These are phyloP conservation scores for Cottus gobio DNA, from an alignment of 2,113 vertebrate species.

Conservation along the genomic window DNA sequence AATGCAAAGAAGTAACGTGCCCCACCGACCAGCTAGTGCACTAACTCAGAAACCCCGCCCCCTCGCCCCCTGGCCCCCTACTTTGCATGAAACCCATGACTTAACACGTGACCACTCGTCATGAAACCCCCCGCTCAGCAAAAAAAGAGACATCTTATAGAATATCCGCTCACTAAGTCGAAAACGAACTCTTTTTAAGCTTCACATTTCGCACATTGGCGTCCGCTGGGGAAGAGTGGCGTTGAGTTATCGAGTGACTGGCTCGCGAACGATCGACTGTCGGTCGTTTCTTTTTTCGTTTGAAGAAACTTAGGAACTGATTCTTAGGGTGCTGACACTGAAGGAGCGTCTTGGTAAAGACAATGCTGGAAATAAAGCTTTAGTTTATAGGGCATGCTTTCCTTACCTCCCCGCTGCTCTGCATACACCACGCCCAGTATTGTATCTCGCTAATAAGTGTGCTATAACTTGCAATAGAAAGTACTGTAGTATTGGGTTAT, in stretches of 20 bases:
- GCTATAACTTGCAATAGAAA: conserved; percentile 70
- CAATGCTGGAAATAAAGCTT: conserved; percentile 65
- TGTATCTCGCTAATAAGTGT: conserved; percentile 74
- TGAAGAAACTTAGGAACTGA: conserved; percentile 59
- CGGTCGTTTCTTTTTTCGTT: conserved; percentile 65
- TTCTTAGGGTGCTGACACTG: conserved; percentile 67
- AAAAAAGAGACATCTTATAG: conserved; percentile 71
- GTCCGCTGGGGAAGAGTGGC: conserved; percentile 50
- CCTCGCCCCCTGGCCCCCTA: not conserved
- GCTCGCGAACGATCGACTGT: conserved; percentile 52
- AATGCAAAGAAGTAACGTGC: conserved; percentile 92
- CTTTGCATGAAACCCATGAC: conserved; percentile 82
- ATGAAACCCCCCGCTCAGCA: conserved; percentile 71
- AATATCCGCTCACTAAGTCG: conserved; percentile 62
- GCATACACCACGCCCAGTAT: conserved; percentile 57
- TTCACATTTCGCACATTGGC: conserved; percentile 62
- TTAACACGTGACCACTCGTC: conserved; percentile 60
- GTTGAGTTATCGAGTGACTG: conserved; percentile 43
- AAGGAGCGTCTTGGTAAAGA: conserved; percentile 51
- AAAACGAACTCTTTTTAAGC: conserved; percentile 57
- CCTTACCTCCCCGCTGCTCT: conserved; percentile 61
- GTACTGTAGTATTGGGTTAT: conserved; percentile 57
- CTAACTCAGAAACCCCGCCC: conserved; percentile 67
- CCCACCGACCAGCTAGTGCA: conserved; percentile 70
- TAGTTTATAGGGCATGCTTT: conserved; percentile 77